Conservation (phyloP, 2,113 vertebrate genomes). For the Oplegnathus fasciatus region DNA sequence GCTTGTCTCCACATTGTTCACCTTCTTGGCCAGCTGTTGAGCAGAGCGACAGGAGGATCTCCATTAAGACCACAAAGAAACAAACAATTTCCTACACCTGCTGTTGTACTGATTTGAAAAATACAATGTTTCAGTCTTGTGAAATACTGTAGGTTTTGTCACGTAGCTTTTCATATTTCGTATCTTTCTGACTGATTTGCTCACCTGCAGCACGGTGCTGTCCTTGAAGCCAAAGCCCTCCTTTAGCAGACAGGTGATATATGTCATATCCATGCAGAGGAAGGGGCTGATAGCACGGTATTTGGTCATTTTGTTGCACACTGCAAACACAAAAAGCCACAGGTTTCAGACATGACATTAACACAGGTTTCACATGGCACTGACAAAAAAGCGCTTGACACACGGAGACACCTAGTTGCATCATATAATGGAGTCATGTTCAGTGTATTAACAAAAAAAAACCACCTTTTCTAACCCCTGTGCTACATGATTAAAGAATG, state of each 20-base stretch:
- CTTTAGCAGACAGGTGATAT: conserved; percentile 95
- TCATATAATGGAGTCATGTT: conserved; percentile 1
- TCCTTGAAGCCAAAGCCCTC: conserved; percentile 97
- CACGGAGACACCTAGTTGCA: not conserved
- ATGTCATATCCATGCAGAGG: conserved; percentile 98
- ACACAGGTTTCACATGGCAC: conserved; percentile 18
- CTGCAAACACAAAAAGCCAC: conserved; percentile 77
- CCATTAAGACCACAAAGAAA: conserved; percentile 17
- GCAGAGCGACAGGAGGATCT: conserved; percentile 49
- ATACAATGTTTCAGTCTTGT: not conserved
- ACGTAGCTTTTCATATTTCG: not conserved
- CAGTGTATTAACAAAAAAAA: not conserved
- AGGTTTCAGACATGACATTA: conserved; percentile 20
- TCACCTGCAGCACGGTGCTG: conserved; percentile 91
- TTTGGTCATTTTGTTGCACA: conserved; percentile 95
- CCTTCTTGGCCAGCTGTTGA: conserved; percentile 94
- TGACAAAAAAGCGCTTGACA: conserved; percentile 18
- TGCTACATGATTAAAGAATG: conserved; percentile 68
- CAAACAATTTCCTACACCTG: not conserved
- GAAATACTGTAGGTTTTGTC: not conserved
- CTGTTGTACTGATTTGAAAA: not conserved
- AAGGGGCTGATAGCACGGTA: conserved; percentile 92
- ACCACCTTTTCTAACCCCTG: conserved; percentile 45
- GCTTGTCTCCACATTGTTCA: conserved; percentile 96
- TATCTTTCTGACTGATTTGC: conserved; percentile 19